Percentiles rank a stretch among this genome's conserved stretches.
These are phyloP conservation scores for Taenioides sp. DNA, from an alignment of 2,797 vertebrate genomes.

Conservation along the genomic window DNA sequence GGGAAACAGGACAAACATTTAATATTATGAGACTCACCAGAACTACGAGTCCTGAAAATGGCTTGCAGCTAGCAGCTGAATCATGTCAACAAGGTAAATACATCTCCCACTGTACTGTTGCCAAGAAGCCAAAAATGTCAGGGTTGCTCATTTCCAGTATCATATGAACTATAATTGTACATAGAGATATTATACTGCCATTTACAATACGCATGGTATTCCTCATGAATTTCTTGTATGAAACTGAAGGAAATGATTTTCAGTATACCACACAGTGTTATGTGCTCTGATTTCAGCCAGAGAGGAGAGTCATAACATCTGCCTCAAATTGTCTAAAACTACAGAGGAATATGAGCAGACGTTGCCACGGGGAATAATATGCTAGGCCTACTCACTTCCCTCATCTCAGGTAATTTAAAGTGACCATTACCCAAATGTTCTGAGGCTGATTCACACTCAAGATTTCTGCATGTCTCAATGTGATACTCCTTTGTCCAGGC, in stretches of 20 bases:
- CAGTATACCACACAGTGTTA: not conserved
- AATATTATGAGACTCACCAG: too few species aligned
- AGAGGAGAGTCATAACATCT: not conserved
- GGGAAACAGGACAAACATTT: too few species aligned
- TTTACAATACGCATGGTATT: not conserved
- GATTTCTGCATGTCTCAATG: not conserved
- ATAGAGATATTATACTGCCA: not conserved
- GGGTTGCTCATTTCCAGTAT: not conserved
- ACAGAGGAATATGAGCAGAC: not conserved
- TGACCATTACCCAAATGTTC: slow-evolving; percentile 13
- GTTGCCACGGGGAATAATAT: not conserved
- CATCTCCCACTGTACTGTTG: too few species aligned
- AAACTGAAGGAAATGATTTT: not conserved
- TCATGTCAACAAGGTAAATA: too few species aligned
- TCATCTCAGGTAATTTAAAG: slow-evolving; percentile 10
- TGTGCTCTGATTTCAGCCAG: not conserved
- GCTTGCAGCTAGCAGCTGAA: too few species aligned
- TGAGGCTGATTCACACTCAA: slow-evolving; percentile 2
- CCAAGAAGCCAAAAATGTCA: too few species aligned
- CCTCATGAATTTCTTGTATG: not conserved
- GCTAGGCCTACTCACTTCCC: not conserved
- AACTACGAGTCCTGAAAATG: too few species aligned
- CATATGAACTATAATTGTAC: not conserved
- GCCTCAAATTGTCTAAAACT: not conserved
- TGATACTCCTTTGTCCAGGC: slow-evolving; percentile 3